Conservation (phyloP, 2,888 invertebrate species). For the Monochamus alternatus region DNA sequence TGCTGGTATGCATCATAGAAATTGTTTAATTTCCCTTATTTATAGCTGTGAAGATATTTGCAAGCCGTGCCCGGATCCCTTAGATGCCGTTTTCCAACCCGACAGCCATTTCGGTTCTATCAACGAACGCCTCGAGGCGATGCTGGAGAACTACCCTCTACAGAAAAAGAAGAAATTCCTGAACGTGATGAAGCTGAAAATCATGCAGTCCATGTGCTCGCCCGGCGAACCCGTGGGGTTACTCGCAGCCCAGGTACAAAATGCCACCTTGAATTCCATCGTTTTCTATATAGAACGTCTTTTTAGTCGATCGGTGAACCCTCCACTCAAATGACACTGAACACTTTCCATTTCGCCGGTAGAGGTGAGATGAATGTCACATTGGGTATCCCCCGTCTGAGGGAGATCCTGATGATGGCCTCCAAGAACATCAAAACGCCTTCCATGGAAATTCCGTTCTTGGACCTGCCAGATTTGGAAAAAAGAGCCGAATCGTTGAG, state of each 20-base stretch:
- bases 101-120: slow-evolving; percentile 87
- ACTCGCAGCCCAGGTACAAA: slow-evolving; percentile 87
- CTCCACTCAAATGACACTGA: slow-evolving; percentile 99
- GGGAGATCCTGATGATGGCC: slow-evolving; percentile 98
- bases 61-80: slow-evolving; percentile 82
- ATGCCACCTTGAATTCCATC: no score
- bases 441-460: slow-evolving; percentile 94
- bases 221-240: slow-evolving; percentile 98
- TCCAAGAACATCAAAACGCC: slow-evolving; percentile 96
- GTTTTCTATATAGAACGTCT: not conserved
- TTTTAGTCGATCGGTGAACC: slow-evolving; percentile 94
- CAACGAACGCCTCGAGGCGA: slow-evolving; percentile 83
- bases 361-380: slow-evolving; percentile 99
- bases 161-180: slow-evolving; percentile 72
- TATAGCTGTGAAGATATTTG: slow-evolving; percentile 57
- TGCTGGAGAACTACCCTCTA: slow-evolving; percentile 76
- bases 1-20: no score
- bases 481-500: slow-evolving; percentile 80
- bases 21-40: slow-evolving; percentile 22
- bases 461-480: slow-evolving; percentile 70
- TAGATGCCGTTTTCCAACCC: slow-evolving; percentile 80
- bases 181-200: slow-evolving; percentile 84
- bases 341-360: slow-evolving; percentile 99
- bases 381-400: slow-evolving; percentile 96
- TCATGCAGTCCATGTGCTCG: slow-evolving; percentile 83